Evolutionary conservation across 2,888 invertebrate genomes (phyloP).

Genomic region (Resseliella maxima): DNA sequence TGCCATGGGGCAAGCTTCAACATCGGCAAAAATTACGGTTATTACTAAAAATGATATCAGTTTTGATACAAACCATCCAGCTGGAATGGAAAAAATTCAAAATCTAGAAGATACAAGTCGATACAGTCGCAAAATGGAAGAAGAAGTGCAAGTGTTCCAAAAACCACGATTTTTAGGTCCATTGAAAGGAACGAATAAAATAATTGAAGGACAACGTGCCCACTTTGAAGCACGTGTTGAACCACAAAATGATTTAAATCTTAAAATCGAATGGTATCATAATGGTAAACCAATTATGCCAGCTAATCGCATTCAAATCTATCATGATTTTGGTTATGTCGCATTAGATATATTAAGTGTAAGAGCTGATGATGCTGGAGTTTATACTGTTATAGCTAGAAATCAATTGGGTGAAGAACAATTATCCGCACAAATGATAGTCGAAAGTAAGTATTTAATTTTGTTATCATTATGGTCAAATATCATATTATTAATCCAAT

Average conservation of each 20-base stretch:
- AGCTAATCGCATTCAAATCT: constrained; percentile 92
- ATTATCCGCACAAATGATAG: constrained; percentile 83
- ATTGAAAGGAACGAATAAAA: constrained; percentile 91
- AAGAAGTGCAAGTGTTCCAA: constrained; percentile 80
- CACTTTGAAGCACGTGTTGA: constrained; percentile 96
- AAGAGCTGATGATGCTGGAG: constrained; percentile 90
- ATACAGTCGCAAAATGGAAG: constrained; percentile 75
- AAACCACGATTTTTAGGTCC: constrained; percentile 90
- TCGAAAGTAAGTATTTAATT: constrained; percentile 82
- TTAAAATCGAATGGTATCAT: constrained; percentile 97
- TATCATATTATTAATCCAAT: not conserved
- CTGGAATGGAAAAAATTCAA: constrained; percentile 91
- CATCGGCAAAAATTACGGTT: constrained; percentile 84
- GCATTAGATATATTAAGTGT: constrained; percentile 94
- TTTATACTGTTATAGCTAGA: constrained; percentile 92
- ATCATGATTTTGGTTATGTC: constrained; percentile 97
- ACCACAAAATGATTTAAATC: constrained; percentile 92
- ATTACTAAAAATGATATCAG: constrained; percentile 87
- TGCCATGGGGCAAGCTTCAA: constrained; percentile 85
- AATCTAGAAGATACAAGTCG: constrained; percentile 86
- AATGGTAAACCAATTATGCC: constrained; percentile 91
- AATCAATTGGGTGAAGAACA: constrained; percentile 92
- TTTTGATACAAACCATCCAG: constrained; percentile 91
- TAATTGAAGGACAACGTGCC: constrained; percentile 91
- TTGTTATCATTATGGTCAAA: not conserved